These are phyloP conservation scores for Morelia viridis DNA, from an alignment of 2,797 vertebrate genomes.

Conservation along the genomic window DNA sequence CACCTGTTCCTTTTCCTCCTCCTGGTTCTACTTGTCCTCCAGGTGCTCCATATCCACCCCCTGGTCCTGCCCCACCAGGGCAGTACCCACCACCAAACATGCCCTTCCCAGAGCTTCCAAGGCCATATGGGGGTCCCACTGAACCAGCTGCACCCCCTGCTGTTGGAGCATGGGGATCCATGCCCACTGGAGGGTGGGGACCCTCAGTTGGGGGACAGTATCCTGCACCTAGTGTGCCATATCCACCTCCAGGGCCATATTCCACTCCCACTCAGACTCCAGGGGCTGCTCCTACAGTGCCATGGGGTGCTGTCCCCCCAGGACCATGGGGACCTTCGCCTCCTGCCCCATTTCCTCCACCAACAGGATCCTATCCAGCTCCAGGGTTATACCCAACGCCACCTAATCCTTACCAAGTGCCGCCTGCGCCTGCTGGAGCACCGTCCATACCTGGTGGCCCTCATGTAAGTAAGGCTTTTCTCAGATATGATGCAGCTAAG, in stretches of 20 bases:
- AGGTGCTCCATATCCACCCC: constrained; percentile 77
- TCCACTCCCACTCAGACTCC: constrained; percentile 75
- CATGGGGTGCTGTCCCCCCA: constrained; percentile 79
- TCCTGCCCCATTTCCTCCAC: constrained; percentile 75
- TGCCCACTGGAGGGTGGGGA: constrained; percentile 77
- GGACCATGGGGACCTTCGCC: constrained; percentile 78
- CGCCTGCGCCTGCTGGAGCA: constrained; percentile 76
- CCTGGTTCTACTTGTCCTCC: constrained; percentile 77
- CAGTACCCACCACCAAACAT: constrained; percentile 78
- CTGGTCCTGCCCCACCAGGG: constrained; percentile 73
- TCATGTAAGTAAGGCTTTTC: constrained; percentile 70
- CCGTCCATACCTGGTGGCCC: constrained; percentile 76
- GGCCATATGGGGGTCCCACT: constrained; percentile 76
- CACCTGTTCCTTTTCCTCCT: constrained; percentile 77
- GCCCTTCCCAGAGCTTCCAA: constrained; percentile 78
- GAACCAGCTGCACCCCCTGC: constrained; percentile 75
- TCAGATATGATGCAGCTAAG: too few relatives aligned
- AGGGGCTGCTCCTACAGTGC: constrained; percentile 74
- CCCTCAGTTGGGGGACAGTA: constrained; percentile 79
- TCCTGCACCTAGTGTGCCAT: constrained; percentile 76
- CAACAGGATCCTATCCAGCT: constrained; percentile 75
- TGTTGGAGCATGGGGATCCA: constrained; percentile 76
- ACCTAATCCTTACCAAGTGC: constrained; percentile 76
- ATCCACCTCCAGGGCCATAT: constrained; percentile 77
- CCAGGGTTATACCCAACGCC: constrained; percentile 78